Evolutionary conservation across 2,797 vertebrate species (phyloP).

Genomic region (Eleutherodactylus coqui): DNA sequence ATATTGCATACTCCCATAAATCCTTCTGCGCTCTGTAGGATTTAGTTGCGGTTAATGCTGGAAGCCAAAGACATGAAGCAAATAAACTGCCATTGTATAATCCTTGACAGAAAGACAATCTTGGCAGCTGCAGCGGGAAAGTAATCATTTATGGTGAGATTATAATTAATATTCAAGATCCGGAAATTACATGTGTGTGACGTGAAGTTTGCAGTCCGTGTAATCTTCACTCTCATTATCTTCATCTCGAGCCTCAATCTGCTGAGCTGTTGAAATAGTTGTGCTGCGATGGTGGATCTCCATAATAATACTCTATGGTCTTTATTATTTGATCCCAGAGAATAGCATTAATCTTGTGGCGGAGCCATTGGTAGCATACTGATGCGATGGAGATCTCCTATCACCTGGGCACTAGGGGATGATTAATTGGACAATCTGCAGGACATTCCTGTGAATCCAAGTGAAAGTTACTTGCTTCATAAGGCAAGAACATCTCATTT

Average conservation of each 20-base stretch:
- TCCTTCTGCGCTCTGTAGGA: slow-evolving; percentile 48
- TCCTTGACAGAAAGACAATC: slow-evolving; percentile 24
- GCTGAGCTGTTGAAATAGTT: background rate
- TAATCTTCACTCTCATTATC: background rate
- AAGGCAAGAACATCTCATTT: too few species aligned
- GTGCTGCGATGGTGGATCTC: background rate
- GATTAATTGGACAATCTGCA: too few species aligned
- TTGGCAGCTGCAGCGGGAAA: background rate
- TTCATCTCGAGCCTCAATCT: background rate
- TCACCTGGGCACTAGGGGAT: background rate
- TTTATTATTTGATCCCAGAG: too few species aligned
- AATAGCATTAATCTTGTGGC: background rate
- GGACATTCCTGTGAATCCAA: too few species aligned
- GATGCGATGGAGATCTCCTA: background rate
- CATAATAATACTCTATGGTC: background rate
- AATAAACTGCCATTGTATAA: slow-evolving; percentile 49
- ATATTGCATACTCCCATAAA: slow-evolving; percentile 55
- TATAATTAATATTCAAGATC: slow-evolving; percentile 26
- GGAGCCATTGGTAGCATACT: background rate
- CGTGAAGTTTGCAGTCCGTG: background rate
- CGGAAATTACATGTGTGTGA: background rate
- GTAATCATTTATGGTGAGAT: slow-evolving; percentile 18
- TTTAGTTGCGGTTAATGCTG: slow-evolving; percentile 43
- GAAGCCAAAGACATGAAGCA: slow-evolving; percentile 32
- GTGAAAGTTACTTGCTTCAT: too few species aligned